Percentiles rank a stretch among this genome's conserved stretches.
Conservation (phyloP, 2,888 invertebrate species). For the Calameuta idolon region DNA sequence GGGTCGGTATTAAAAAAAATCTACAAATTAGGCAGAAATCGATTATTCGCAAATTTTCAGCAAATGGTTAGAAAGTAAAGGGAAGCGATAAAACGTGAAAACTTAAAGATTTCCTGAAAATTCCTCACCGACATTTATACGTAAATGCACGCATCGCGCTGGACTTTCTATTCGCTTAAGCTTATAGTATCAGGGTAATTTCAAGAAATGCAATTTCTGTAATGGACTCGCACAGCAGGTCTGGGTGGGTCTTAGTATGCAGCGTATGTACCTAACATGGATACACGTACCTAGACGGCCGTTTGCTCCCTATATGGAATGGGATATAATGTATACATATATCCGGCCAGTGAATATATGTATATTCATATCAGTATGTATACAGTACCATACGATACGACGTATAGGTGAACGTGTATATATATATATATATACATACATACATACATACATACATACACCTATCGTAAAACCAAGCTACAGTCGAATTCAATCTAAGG, state of each 20-base stretch:
- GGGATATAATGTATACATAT: background rate
- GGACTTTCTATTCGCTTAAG: constrained; percentile 7
- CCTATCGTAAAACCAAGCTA: background rate
- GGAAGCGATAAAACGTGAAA: background rate
- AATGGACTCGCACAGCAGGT: background rate
- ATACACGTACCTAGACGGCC: background rate
- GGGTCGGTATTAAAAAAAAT: background rate
- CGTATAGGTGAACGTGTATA: background rate
- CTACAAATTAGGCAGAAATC: background rate
- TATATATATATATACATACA: no score
- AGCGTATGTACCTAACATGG: background rate
- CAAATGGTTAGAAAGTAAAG: background rate
- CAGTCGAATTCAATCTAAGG: background rate
- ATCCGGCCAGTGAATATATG: background rate
- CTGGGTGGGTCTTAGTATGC: background rate
- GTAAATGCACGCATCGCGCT: background rate
- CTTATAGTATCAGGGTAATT: constrained; percentile 9
- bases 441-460: no score
- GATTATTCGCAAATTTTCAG: background rate
- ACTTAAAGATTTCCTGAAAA: background rate
- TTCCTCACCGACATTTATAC: background rate
- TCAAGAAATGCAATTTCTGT: constrained; percentile 12
- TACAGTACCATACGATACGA: no score
- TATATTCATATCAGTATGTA: background rate
- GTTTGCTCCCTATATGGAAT: background rate